Conservation (phyloP, 2,113 vertebrate species). For the Phyllostomus discolor region DNA sequence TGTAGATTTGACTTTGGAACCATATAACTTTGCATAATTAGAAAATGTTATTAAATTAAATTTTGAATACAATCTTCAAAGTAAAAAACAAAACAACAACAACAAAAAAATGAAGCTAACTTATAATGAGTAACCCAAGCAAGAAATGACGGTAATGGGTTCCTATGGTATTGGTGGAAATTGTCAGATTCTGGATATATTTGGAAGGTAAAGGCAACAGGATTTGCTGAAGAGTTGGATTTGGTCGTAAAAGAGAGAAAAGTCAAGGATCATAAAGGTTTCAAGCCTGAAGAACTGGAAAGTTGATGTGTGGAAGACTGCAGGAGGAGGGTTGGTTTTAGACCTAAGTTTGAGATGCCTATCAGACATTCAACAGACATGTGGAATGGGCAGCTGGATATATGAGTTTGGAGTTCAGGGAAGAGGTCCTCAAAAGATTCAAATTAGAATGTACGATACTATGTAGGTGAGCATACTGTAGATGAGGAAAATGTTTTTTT, state of each 20-base stretch:
- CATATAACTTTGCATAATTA: background rate
- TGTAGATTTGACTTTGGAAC: conserved; percentile 6
- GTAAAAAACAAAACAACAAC: background rate
- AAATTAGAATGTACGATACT: background rate
- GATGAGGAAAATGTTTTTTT: background rate
- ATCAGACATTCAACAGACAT: background rate
- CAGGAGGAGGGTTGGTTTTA: background rate
- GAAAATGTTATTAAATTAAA: background rate
- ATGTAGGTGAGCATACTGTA: background rate
- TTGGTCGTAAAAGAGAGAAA: background rate
- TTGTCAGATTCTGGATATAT: background rate
- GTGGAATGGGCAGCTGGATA: background rate
- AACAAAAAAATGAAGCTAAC: background rate
- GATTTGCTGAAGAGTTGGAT: background rate
- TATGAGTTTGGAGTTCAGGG: background rate
- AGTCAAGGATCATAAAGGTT: background rate
- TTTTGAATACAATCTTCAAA: background rate
- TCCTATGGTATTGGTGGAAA: background rate
- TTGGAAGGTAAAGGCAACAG: background rate
- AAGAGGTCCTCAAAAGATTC: background rate
- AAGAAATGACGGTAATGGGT: background rate
- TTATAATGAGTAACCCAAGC: background rate
- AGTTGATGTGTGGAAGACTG: background rate
- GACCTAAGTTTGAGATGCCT: background rate
- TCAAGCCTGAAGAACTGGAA: background rate